These are phyloP conservation scores for Hippoglossus hippoglossus DNA, from an alignment of 2,797 vertebrate species.

Conservation along the genomic window DNA sequence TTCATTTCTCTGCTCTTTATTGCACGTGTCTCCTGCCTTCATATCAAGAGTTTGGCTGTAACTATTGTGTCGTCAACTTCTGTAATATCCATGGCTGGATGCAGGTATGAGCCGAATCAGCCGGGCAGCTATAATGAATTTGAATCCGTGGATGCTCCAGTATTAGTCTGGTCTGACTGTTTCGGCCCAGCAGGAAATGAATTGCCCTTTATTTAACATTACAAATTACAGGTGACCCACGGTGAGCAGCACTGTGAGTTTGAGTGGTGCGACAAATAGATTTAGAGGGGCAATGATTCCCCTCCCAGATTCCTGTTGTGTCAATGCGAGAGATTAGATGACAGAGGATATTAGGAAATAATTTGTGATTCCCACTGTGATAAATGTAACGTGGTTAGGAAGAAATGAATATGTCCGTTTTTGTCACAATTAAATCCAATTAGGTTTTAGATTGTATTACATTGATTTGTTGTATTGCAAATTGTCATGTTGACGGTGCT, in stretches of 20 bases:
- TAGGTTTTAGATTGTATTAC: slow-evolving; percentile 68
- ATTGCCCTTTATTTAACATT: slow-evolving; percentile 86
- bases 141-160: slow-evolving; percentile 70
- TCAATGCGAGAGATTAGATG: slow-evolving; percentile 80
- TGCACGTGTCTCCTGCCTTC: slow-evolving; percentile 1
- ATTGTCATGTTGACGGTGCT: slow-evolving; percentile 62
- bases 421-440: slow-evolving; percentile 74
- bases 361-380: slow-evolving; percentile 77
- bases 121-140: slow-evolving; percentile 75
- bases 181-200: slow-evolving; percentile 82
- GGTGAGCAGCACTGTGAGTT: slow-evolving; percentile 70
- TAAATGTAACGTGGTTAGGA: slow-evolving; percentile 76
- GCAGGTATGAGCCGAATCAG: slow-evolving; percentile 44
- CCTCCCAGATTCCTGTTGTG: slow-evolving; percentile 77
- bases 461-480: slow-evolving; percentile 74
- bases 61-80: slow-evolving; percentile 30
- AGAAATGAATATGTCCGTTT: slow-evolving; percentile 78
- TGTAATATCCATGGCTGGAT: slow-evolving; percentile 50
- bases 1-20: slow-evolving; percentile 20
- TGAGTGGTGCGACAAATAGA: slow-evolving; percentile 80
- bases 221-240: slow-evolving; percentile 83
- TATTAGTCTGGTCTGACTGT: slow-evolving; percentile 66
- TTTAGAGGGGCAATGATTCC: slow-evolving; percentile 78
- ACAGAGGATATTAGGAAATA: slow-evolving; percentile 78
- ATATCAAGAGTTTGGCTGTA: slow-evolving; percentile 28